phyloP scores from a whole-genome alignment of 1,140 invertebrate species.

The Hypsibius dujardini region DNA sequence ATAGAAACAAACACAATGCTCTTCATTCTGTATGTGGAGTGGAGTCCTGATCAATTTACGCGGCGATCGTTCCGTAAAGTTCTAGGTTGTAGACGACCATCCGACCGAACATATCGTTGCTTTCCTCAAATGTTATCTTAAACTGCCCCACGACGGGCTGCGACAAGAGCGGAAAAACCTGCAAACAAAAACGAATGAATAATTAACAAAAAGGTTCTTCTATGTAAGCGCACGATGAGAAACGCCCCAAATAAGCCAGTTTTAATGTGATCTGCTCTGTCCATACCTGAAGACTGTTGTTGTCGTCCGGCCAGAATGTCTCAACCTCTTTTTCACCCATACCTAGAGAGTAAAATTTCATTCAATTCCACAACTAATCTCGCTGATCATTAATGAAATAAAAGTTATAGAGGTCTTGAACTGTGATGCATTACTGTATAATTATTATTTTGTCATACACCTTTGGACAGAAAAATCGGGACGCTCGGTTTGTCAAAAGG shows the following conservation, averaged over 20 bases:
- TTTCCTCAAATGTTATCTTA: neutral
- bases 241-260: too few species aligned
- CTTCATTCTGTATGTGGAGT: too few species aligned
- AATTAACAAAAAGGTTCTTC: neutral
- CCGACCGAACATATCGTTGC: neutral
- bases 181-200: neutral
- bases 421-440: too few species aligned
- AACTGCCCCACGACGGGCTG: neutral
- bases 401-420: too few species aligned
- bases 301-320: conserved; percentile 8
- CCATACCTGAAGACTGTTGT: conserved; percentile 3
- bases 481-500: too few species aligned
- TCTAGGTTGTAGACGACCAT: neutral
- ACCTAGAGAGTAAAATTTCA: too few species aligned
- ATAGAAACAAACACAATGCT: too few species aligned
- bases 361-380: too few species aligned
- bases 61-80: neutral
- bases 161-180: neutral
- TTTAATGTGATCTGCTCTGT: neutral
- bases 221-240: neutral
- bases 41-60: neutral
- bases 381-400: too few species aligned
- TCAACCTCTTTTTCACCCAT: neutral
- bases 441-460: too few species aligned
- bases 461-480: too few species aligned